A percentile compares a stretch with the other conserved stretches of the same genome.
Evolutionary conservation across 2,888 invertebrate genomes (phyloP).

Genomic region (Papilio elwesi): DNA sequence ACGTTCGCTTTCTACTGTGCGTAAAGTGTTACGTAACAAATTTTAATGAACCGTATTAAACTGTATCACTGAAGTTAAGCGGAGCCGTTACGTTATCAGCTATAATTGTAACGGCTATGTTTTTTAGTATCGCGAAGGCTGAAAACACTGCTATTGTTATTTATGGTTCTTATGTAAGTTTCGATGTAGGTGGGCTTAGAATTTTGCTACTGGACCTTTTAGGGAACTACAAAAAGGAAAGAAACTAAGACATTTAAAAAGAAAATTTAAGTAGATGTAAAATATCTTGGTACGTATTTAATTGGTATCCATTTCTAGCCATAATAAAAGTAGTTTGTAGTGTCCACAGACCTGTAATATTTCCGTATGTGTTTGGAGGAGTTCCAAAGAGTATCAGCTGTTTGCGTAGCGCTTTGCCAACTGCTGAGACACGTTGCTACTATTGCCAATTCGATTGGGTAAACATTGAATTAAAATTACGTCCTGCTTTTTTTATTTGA

Average conservation of each 20-base stretch:
- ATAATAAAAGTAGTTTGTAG: not conserved
- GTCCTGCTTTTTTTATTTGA: too few species aligned
- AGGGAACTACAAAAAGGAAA: too few species aligned
- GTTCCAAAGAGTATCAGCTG: constrained; percentile 27
- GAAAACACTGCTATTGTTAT: not conserved
- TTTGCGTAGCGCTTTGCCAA: constrained; percentile 28
- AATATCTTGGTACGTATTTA: not conserved
- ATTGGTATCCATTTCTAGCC: not conserved
- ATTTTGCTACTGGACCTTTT: too few species aligned
- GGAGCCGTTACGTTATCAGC: constrained; percentile 16
- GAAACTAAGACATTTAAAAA: too few species aligned
- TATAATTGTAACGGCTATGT: constrained; percentile 6
- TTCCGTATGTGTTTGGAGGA: constrained; percentile 29
- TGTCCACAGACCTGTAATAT: constrained; percentile 10
- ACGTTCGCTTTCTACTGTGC: not conserved
- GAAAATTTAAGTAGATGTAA: too few species aligned
- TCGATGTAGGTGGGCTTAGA: not conserved
- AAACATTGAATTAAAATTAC: not conserved
- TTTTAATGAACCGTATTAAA: constrained; percentile 1
- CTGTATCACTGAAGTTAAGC: constrained; percentile 7
- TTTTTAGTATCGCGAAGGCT: not conserved
- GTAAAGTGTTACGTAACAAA: constrained; percentile 11
- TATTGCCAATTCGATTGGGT: not conserved
- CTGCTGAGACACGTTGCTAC: constrained; percentile 2
- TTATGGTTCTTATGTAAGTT: not conserved